Conservation (phyloP, 2,888 invertebrate species). For the Dolomedes plantarius region DNA sequence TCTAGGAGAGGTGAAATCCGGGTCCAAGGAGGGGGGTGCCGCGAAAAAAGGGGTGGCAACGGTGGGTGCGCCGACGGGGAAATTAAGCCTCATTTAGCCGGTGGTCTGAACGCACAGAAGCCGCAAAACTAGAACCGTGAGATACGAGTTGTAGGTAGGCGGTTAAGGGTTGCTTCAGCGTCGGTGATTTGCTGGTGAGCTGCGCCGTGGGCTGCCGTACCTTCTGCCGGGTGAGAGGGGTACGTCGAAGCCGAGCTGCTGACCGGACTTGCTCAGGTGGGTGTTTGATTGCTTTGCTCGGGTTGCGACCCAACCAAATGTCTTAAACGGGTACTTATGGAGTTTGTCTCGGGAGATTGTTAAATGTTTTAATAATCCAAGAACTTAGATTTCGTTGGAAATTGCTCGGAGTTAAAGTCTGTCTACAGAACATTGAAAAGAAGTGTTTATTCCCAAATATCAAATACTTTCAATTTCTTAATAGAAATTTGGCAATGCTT, state of each 20-base stretch:
- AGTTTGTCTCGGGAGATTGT: too few species aligned
- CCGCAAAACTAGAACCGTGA: conserved; percentile 36
- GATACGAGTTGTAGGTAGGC: conserved; percentile 48
- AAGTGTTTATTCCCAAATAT: too few species aligned
- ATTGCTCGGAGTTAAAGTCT: too few species aligned
- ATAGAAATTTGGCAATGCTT: too few species aligned
- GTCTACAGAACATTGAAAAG: too few species aligned
- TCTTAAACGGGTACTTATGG: too few species aligned
- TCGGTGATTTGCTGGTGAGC: background rate
- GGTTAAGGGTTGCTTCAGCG: conserved; percentile 35
- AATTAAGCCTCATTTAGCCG: conserved; percentile 59
- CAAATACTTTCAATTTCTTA: too few species aligned
- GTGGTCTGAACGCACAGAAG: conserved; percentile 55
- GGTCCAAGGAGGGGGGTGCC: conserved; percentile 22
- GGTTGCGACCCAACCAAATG: too few species aligned
- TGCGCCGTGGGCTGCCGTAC: background rate
- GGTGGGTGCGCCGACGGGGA: conserved; percentile 53
- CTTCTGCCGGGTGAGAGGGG: background rate
- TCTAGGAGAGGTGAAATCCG: conserved; percentile 46
- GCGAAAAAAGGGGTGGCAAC: conserved; percentile 27
- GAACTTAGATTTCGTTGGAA: too few species aligned
- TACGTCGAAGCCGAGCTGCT: background rate
- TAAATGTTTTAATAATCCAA: too few species aligned
- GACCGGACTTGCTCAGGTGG: conserved; percentile 5
- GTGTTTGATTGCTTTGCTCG: background rate